Evolutionary conservation across 92 coral and sea anemone genomes (phyloP).

Genomic region (Paramuricea clavata): DNA sequence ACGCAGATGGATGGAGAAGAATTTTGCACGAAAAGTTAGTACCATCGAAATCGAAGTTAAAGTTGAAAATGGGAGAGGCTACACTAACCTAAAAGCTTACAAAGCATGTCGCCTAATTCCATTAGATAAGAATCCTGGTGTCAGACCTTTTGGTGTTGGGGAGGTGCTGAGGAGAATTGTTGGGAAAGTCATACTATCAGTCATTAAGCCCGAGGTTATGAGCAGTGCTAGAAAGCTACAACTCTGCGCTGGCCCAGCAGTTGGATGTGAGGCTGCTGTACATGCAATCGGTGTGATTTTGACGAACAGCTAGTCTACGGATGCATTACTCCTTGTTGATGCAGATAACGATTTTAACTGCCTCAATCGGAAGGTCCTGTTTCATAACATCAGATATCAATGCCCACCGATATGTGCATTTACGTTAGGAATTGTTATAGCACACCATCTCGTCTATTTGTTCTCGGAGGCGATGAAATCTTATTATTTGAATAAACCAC

Average conservation of each 20-base stretch:
- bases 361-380: background rate
- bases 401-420: conserved; percentile 43
- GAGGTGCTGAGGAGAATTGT: conserved; percentile 17
- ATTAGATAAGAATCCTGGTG: conserved; percentile 21
- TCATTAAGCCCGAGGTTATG: background rate
- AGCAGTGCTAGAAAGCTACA: conserved; percentile 14
- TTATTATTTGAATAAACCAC: background rate
- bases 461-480: background rate
- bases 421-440: background rate
- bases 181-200: conserved; percentile 15
- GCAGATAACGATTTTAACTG: conserved; percentile 35
- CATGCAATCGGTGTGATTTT: conserved; percentile 36
- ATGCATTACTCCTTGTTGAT: background rate
- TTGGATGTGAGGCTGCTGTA: conserved; percentile 51
- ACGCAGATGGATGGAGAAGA: background rate
- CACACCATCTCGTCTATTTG: conserved; percentile 15
- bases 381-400: background rate
- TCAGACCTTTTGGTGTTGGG: conserved; percentile 30
- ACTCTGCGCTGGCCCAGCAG: conserved; percentile 33
- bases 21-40: conserved; percentile 27
- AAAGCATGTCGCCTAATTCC: conserved; percentile 41
- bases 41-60: conserved; percentile 32
- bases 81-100: conserved; percentile 37
- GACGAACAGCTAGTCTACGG: background rate
- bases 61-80: background rate